A percentile compares a stretch with the other conserved stretches of the same genome.
phyloP scores from a whole-genome alignment of 1,140 invertebrate genomes.

The Trichonephila clavipes region DNA sequence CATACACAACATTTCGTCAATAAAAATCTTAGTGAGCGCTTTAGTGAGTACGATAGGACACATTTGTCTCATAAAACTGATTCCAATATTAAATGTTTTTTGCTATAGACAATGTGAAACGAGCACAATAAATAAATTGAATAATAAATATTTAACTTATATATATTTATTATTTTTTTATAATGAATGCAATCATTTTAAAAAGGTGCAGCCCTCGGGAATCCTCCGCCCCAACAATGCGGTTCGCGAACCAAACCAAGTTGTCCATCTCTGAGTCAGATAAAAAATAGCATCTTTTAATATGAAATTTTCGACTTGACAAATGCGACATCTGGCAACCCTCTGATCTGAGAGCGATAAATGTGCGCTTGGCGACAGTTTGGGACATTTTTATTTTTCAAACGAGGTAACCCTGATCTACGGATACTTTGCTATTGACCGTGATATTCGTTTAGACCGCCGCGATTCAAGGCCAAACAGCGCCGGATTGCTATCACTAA shows the following conservation, averaged over 20 bases:
- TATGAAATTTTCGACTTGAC: not conserved
- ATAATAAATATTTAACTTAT: too few relatives aligned
- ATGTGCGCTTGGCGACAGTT: not conserved
- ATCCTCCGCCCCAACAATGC: too few relatives aligned
- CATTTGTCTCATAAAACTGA: too few relatives aligned
- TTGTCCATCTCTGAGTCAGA: not conserved
- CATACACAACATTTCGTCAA: too few relatives aligned
- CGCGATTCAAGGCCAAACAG: not conserved
- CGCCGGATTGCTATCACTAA: not conserved
- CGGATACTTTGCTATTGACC: constrained; percentile 23
- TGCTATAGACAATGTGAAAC: too few relatives aligned
- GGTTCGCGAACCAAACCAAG: not conserved
- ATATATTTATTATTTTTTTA: too few relatives aligned
- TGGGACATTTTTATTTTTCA: not conserved
- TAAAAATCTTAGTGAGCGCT: too few relatives aligned
- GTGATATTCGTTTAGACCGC: not conserved
- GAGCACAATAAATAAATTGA: too few relatives aligned
- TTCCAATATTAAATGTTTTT: too few relatives aligned
- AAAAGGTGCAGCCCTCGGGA: too few relatives aligned
- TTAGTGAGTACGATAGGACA: too few relatives aligned
- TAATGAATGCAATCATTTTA: too few relatives aligned
- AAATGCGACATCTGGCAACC: not conserved
- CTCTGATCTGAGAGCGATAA: not conserved
- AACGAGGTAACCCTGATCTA: constrained; percentile 11
- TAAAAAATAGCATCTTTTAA: not conserved